phyloP scores from a whole-genome alignment of 1,140 invertebrate genomes.

The Drosophila azteca region DNA sequence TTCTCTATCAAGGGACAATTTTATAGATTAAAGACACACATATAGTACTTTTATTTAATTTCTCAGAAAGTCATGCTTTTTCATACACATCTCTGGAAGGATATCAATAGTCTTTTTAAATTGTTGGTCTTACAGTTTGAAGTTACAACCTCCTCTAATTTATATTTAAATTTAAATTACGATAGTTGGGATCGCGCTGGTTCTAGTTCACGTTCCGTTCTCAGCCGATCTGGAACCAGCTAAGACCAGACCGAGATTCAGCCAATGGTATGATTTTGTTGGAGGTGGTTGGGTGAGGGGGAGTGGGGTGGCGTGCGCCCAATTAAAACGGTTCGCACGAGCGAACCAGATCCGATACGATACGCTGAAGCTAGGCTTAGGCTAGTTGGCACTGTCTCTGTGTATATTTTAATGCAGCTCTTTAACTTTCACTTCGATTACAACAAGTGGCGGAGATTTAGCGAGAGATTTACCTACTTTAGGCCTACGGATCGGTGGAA shows the following conservation, averaged over 20 bases:
- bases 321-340: slow-evolving; percentile 26
- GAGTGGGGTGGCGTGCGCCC: background rate
- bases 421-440: slow-evolving; percentile 72
- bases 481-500: background rate
- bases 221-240: slow-evolving; percentile 29
- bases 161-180: too few relatives aligned
- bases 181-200: too few relatives aligned
- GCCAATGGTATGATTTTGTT: too few relatives aligned
- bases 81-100: too few relatives aligned
- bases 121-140: too few relatives aligned
- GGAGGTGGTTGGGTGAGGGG: background rate
- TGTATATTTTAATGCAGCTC: slow-evolving; percentile 51
- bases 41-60: too few relatives aligned
- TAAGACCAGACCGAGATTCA: background rate
- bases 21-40: too few relatives aligned
- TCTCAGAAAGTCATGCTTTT: too few relatives aligned
- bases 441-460: slow-evolving; percentile 22
- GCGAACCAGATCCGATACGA: slow-evolving; percentile 25
- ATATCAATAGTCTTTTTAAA: too few relatives aligned
- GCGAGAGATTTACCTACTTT: background rate
- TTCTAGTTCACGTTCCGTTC: too few relatives aligned
- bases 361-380: slow-evolving; percentile 23
- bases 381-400: slow-evolving; percentile 46
- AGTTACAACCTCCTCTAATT: too few relatives aligned
- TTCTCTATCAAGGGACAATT: too few relatives aligned